A percentile compares a stretch with the other conserved stretches of the same genome.
Evolutionary conservation across 2,113 vertebrate genomes (phyloP).

Genomic region (Lamprotornis superbus): DNA sequence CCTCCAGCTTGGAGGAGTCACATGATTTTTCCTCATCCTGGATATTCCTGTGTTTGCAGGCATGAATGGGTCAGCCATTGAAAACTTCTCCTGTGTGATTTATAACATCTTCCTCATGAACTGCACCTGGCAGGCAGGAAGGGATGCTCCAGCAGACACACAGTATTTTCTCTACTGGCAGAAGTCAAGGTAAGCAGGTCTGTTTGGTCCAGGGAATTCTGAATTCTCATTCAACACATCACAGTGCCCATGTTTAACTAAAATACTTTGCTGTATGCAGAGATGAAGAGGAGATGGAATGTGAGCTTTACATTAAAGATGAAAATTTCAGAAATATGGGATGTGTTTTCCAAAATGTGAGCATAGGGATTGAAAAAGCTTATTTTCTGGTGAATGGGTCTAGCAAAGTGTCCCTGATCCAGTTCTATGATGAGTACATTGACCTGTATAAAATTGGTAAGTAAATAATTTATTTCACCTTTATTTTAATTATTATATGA

Average conservation of each 20-base stretch:
- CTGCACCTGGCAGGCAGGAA: slow-evolving; percentile 63
- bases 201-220: not conserved
- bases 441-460: slow-evolving; percentile 18
- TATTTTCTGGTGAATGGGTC: slow-evolving; percentile 47
- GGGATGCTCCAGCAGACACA: slow-evolving; percentile 33
- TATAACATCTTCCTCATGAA: slow-evolving; percentile 54
- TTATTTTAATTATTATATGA: not conserved
- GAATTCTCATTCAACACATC: not conserved
- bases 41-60: slow-evolving; percentile 15
- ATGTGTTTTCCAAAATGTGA: slow-evolving; percentile 34
- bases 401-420: not conserved
- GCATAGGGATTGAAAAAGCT: rapidly evolving
- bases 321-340: not conserved
- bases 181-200: not conserved
- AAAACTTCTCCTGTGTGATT: slow-evolving; percentile 63
- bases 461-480: not conserved
- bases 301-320: slow-evolving; percentile 41
- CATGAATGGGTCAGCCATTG: not conserved
- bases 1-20: not conserved
- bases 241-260: not conserved
- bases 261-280: not conserved
- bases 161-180: slow-evolving; percentile 52
- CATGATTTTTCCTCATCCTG: rapidly evolving
- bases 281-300: rapidly evolving
- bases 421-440: not conserved